Base-by-base conservation (phyloP, 2,888 invertebrate species). In the Conistra vaccinii region DNA sequence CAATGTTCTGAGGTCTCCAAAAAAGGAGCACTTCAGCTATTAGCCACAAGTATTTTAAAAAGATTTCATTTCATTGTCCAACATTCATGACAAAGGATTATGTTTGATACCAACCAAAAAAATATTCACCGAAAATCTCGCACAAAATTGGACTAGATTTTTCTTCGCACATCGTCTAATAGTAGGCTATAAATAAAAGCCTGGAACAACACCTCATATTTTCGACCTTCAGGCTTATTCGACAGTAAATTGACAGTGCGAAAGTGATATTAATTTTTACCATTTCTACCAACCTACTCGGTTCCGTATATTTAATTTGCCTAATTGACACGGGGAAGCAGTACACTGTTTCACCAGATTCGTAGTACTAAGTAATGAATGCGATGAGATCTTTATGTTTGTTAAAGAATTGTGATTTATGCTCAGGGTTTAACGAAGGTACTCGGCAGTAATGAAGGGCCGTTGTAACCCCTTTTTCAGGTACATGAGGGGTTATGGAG, bases 271-370 rank as follows among this genome's bases (percentile, higher is more conserved):
- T 94, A 94, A 94, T 93, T 92, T 93, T 86, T 87, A 89, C 89
- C 85, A 94, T 93, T 92, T 93, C 86, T 87, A 89, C 89, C 85
- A 89, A 89, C 92, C 92, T 89, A 90, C 90, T 91, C 87, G 92
- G 89, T 89, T 90, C 87, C 90, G 91, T 93, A 89, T 94, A 93
- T 95, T 95, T 95, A 95, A 95, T 95, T 95, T 94, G 81, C 87
- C 91, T 95, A 95, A 95, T 95, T 94, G 95, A 94, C 95, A 93
- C n/a, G 87, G 89, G 90, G 88, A 90, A 92, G 90, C 90, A 90
- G 91, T 90, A 88, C 84, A 85, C 86, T 80, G 84, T 89, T 90
- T 88, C 89, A 86, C 88, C 85, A 87, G 87, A 88, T 89, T 88
- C 88, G 87, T 86, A 9, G 39, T 35, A 17, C 17, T 42, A 91